Evolutionary conservation across 30 jellyfish, hydroid and myxozoan genomes (phyloP).

Genomic region (Aurelia coerulea): DNA sequence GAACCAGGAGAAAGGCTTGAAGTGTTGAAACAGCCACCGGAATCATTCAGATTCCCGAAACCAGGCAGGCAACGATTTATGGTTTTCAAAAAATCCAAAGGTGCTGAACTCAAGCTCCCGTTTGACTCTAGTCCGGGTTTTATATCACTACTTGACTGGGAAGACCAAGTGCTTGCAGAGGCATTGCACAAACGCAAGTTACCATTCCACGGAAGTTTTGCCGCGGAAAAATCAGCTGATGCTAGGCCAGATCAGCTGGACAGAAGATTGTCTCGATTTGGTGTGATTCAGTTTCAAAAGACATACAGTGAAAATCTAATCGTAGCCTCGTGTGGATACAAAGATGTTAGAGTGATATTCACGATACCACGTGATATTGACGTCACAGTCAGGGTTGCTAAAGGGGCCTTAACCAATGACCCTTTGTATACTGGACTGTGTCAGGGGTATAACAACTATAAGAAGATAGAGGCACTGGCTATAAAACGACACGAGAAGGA

Average conservation of each 20-base stretch:
- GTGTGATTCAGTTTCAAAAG: slow-evolving; percentile 61
- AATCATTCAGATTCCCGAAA: slow-evolving; percentile 10
- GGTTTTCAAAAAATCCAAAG: slow-evolving; percentile 56
- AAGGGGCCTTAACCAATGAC: slow-evolving; percentile 70
- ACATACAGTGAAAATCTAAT: slow-evolving; percentile 64
- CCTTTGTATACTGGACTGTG: slow-evolving; percentile 79
- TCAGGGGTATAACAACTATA: slow-evolving; percentile 71
- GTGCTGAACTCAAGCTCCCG: slow-evolving; percentile 80
- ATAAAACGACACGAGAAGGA: slow-evolving; percentile 53
- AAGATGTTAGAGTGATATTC: slow-evolving; percentile 72
- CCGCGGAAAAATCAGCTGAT: not conserved
- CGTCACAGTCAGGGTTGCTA: slow-evolving; percentile 83
- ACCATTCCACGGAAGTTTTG: slow-evolving; percentile 78
- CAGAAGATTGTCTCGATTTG: slow-evolving; percentile 35
- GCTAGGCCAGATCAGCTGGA: not conserved
- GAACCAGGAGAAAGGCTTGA: slow-evolving; percentile 92
- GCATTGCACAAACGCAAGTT: slow-evolving; percentile 23
- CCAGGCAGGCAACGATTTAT: slow-evolving; percentile 32
- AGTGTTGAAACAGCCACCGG: slow-evolving; percentile 50
- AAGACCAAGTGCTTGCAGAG: slow-evolving; percentile 51
- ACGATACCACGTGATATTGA: slow-evolving; percentile 77
- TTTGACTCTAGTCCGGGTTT: slow-evolving; percentile 82
- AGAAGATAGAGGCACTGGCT: slow-evolving; percentile 56
- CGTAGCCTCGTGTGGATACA: slow-evolving; percentile 86
- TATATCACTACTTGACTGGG: slow-evolving; percentile 58